phyloP scores from a whole-genome alignment of 2,113 vertebrate species.

The Prunella himalayana region DNA sequence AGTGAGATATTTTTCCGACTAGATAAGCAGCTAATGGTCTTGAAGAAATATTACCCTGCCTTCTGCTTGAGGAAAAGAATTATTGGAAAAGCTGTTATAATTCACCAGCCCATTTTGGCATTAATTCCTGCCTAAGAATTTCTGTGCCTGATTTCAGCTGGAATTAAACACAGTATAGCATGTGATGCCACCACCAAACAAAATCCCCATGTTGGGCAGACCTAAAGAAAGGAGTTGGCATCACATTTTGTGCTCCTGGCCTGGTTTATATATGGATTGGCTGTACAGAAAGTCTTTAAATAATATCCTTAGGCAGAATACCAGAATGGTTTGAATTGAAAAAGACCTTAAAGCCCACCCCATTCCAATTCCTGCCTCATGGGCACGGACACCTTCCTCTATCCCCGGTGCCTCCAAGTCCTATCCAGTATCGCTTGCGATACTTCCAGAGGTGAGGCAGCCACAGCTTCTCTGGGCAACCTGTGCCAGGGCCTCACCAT shows the following conservation, averaged over 20 bases:
- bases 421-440: rapidly evolving
- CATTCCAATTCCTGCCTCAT: neutral
- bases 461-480: neutral
- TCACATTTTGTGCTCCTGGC: neutral
- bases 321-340: neutral
- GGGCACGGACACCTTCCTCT: neutral
- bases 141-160: neutral
- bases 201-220: rapidly evolving
- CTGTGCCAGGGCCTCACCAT: too few species aligned
- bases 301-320: neutral
- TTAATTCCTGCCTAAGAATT: neutral
- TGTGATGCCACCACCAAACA: rapidly evolving
- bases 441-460: neutral
- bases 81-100: neutral
- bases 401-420: neutral
- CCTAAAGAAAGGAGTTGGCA: neutral
- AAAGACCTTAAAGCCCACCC: neutral
- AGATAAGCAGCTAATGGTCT: neutral
- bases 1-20: neutral
- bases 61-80: neutral
- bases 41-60: neutral
- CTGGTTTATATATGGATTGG: neutral
- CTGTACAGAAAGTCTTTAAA: neutral
- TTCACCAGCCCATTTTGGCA: neutral
- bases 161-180: neutral